phyloP scores from a whole-genome alignment of 2,888 invertebrate species.

The Phengaris arion region DNA sequence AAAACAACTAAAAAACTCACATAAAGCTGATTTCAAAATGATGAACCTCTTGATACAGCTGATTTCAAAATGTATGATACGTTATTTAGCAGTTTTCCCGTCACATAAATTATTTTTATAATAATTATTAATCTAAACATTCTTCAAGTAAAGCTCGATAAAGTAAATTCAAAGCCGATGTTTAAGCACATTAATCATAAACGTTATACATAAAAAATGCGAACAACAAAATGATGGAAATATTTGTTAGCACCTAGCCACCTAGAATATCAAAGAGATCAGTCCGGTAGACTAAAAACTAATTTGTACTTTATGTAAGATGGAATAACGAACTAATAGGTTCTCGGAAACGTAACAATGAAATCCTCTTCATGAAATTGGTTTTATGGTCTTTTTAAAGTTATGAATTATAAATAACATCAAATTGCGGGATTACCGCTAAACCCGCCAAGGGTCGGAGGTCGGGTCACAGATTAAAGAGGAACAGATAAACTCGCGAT shows the following conservation, averaged over 20 bases:
- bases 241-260: neutral
- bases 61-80: too few relatives aligned
- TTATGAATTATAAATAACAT: constrained; percentile 8
- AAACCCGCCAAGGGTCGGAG: neutral
- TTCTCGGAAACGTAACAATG: neutral
- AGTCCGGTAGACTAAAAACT: neutral
- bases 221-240: neutral
- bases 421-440: constrained; percentile 4
- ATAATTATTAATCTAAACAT: neutral
- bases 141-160: neutral
- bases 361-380: neutral
- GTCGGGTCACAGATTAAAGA: too few relatives aligned
- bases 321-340: neutral
- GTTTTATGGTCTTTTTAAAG: neutral
- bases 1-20: too few relatives aligned
- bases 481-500: too few relatives aligned
- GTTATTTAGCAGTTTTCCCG: neutral
- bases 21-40: too few relatives aligned
- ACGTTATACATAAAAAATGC: neutral
- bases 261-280: neutral
- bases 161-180: neutral
- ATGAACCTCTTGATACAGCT: too few relatives aligned
- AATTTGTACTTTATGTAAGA: neutral
- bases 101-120: too few relatives aligned
- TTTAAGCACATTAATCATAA: neutral